Conservation (phyloP, 1,140 invertebrate genomes). For the Drosophila ogumai region DNA sequence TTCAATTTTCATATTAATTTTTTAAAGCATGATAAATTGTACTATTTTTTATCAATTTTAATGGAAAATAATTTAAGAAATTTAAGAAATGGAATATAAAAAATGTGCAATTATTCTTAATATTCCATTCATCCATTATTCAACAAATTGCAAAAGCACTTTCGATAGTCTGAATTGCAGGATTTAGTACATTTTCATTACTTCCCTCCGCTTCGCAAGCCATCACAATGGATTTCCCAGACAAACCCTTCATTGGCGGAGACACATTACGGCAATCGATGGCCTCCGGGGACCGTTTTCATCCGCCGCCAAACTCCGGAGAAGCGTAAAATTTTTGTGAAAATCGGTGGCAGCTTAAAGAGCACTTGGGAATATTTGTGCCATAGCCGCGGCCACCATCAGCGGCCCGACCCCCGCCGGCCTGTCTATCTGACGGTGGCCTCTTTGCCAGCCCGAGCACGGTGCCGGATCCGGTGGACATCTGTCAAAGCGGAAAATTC, state of each 20-base stretch:
- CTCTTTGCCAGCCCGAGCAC: conserved; percentile 28
- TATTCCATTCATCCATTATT: neutral
- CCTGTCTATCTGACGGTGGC: conserved; percentile 16
- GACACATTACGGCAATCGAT: conserved; percentile 46
- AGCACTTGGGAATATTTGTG: conserved; percentile 31
- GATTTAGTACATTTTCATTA: neutral
- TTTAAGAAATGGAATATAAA: neutral
- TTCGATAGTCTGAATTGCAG: too few relatives aligned
- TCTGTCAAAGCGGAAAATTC: conserved; percentile 50
- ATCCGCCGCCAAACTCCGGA: conserved; percentile 17
- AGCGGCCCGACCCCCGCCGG: neutral
- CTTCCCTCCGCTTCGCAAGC: neutral
- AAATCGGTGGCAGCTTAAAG: conserved; percentile 44
- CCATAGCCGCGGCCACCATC: neutral
- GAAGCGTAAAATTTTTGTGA: conserved; percentile 24
- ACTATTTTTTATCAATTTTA: too few relatives aligned
- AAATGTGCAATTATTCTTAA: neutral
- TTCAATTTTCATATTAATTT: too few relatives aligned
- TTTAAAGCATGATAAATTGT: too few relatives aligned
- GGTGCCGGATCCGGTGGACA: conserved; percentile 36
- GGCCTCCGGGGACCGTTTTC: conserved; percentile 43
- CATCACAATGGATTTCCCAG: conserved; percentile 21
- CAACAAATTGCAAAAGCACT: neutral
- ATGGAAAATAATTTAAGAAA: too few relatives aligned
- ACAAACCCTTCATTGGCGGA: conserved; percentile 15